A percentile compares a stretch with the other conserved stretches of the same genome.
These are phyloP conservation scores for Hippopotamus amphibius DNA, from an alignment of 2,113 vertebrate genomes.

Conservation along the genomic window DNA sequence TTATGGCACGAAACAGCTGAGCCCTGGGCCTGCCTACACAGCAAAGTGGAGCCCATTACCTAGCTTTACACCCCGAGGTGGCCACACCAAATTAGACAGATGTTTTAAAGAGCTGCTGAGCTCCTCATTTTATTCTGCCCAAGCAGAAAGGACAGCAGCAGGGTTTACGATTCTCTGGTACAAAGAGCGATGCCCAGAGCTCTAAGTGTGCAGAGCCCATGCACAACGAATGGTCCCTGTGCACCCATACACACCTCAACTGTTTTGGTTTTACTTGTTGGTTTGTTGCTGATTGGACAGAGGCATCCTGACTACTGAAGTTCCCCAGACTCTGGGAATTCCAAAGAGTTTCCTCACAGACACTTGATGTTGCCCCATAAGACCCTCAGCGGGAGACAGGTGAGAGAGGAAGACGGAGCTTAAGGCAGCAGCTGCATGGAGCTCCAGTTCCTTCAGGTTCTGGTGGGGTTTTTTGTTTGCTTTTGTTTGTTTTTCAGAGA, in stretches of 20 bases:
- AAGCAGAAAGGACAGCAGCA: neutral
- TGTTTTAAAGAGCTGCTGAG: neutral
- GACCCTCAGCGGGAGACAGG: neutral
- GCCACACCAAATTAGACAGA: neutral
- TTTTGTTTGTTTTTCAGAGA: neutral
- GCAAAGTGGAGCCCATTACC: neutral
- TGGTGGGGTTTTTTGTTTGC: neutral
- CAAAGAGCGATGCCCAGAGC: neutral
- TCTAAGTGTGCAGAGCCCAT: neutral
- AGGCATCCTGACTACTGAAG: neutral
- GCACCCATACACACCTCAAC: fast-evolving
- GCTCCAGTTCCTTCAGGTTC: neutral
- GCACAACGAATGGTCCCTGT: fast-evolving
- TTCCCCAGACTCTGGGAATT: neutral
- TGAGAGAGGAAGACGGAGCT: neutral
- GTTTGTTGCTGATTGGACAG: neutral
- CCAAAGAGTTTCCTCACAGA: neutral
- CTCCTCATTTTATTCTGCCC: neutral
- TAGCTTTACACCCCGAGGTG: neutral
- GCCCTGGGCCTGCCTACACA: neutral
- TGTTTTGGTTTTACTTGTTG: neutral
- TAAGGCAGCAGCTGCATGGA: neutral
- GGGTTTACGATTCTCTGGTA: neutral
- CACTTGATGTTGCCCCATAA: neutral
- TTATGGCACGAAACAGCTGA: neutral